Conservation (phyloP, 2,888 invertebrate genomes). For the Hyppa rectilinea region DNA sequence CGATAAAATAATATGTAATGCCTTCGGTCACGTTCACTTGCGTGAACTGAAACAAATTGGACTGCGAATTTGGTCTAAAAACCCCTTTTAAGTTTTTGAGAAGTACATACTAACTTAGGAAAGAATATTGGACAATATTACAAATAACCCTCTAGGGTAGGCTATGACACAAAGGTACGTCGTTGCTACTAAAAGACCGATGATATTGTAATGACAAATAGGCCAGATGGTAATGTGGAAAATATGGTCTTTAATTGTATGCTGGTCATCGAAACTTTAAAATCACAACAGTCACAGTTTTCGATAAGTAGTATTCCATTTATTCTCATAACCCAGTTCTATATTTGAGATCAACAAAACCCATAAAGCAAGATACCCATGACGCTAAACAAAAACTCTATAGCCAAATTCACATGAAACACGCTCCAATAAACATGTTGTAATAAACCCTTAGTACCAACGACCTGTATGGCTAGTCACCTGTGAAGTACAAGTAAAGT, state of each 20-base stretch:
- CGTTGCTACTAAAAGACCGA: not conserved
- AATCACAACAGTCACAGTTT: not conserved
- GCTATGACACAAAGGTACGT: not conserved
- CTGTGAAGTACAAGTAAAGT: conserved; percentile 65
- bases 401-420: conserved; percentile 59
- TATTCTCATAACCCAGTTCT: conserved; percentile 33
- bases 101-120: not conserved
- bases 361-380: conserved; percentile 57
- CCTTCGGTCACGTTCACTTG: conserved; percentile 34
- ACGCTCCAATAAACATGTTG: conserved; percentile 73
- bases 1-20: conserved; percentile 53
- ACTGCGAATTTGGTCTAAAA: conserved; percentile 15
- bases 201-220: not conserved
- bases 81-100: conserved; percentile 2
- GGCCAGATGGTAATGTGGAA: not conserved
- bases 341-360: conserved; percentile 24
- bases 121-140: not conserved
- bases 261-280: not conserved
- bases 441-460: conserved; percentile 71
- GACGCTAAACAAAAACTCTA: conserved; percentile 50
- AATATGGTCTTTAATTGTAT: not conserved
- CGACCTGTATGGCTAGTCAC: conserved; percentile 71
- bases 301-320: not conserved
- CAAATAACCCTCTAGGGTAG: not conserved
- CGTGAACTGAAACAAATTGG: conserved; percentile 29